phyloP scores from a whole-genome alignment of 2,113 vertebrate species.

The Lathamus discolor region DNA sequence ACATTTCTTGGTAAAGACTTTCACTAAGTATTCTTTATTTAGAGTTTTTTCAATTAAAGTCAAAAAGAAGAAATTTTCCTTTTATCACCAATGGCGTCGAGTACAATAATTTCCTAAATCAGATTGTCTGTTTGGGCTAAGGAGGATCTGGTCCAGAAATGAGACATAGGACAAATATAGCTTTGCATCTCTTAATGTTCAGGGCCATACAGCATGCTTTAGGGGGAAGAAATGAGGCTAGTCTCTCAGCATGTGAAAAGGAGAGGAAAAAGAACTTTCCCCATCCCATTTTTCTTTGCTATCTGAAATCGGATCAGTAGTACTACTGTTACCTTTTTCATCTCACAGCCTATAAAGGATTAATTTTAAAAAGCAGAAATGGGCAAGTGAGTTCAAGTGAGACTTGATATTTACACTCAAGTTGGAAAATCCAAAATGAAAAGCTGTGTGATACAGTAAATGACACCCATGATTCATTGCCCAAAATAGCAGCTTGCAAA shows the following conservation, averaged over 20 bases:
- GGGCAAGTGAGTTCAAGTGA: neutral
- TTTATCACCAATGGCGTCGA: neutral
- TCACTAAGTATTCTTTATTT: neutral
- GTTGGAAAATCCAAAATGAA: neutral
- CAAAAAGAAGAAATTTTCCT: neutral
- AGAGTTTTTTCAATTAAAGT: neutral
- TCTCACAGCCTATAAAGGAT: neutral
- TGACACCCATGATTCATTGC: neutral
- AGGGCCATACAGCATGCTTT: neutral
- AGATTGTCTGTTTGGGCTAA: neutral
- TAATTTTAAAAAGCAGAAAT: neutral
- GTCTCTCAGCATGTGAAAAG: neutral
- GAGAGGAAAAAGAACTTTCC: neutral
- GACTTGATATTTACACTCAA: neutral
- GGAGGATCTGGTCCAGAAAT: neutral
- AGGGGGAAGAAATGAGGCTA: neutral
- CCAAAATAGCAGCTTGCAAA: neutral
- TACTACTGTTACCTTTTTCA: neutral
- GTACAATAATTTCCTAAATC: neutral
- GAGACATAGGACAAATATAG: neutral
- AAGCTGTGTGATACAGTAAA: neutral
- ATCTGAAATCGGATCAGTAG: neutral
- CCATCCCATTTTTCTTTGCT: neutral
- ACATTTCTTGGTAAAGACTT: neutral
- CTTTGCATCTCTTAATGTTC: neutral